Evolutionary conservation across 2,113 vertebrate species (phyloP).

Genomic region (Phaethon lepturus): DNA sequence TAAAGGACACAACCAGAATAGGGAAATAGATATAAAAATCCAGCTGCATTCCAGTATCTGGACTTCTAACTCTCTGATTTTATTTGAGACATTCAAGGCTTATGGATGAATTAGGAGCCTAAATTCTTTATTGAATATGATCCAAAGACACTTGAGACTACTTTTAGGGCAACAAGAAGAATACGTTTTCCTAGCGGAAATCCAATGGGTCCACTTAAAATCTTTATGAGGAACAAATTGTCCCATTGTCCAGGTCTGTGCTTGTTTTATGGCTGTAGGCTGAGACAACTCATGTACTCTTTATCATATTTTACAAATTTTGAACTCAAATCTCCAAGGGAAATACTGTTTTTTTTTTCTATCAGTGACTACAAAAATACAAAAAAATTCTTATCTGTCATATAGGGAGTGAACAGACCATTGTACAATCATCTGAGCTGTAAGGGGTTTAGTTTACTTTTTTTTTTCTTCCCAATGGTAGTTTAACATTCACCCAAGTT

Average conservation of each 20-base stretch:
- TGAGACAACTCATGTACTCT: not conserved
- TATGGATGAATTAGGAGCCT: not conserved
- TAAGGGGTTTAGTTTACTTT: not conserved
- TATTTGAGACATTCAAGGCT: not conserved
- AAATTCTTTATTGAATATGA: not conserved
- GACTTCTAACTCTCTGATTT: not conserved
- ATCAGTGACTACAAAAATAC: not conserved
- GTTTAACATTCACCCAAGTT: not conserved
- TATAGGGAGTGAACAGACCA: not conserved
- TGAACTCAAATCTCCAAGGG: not conserved
- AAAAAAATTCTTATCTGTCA: not conserved
- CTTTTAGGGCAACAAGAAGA: not conserved
- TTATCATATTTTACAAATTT: not conserved
- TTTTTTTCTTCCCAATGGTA: not conserved
- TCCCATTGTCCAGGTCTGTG: not conserved
- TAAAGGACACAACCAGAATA: not conserved
- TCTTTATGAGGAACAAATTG: not conserved
- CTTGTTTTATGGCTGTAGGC: not conserved
- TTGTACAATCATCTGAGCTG: not conserved
- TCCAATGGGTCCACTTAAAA: not conserved
- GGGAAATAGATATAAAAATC: not conserved
- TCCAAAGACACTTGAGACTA: not conserved
- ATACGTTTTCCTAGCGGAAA: not conserved
- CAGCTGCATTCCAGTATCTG: not conserved
- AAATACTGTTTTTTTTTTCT: not conserved